Evolutionary conservation across 2,888 invertebrate species (phyloP), one percentile per base, ranked within the genome.

Genomic region (Ennomos fuscantarius): DNA sequence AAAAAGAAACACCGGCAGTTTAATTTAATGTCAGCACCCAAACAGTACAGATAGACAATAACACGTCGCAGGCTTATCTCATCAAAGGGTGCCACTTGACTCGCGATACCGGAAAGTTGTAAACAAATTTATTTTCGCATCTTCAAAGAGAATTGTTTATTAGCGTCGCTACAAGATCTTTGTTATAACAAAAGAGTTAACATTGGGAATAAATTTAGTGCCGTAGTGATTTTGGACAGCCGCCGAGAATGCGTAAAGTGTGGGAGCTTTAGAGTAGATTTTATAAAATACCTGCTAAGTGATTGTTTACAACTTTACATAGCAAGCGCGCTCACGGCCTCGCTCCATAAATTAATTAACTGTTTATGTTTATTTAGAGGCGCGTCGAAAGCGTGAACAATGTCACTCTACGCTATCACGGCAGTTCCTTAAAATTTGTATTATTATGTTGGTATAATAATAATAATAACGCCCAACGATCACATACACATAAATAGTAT

Each of bases 271-370:
- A 48, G 41, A 62, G 61, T 49, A 63, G 55, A 45, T 46, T 46
- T 33, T 49, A 51, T 54, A 53, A 65, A 71, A 71, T 65, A 72
- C 67, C 62, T 69, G 62, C 62, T 69, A 61, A 10, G 2, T 12
- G 8, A n/a, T 46, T 46, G 45, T 46, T 46, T 46, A 36, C 45
- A 46, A 24, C 15, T n/a, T n/a, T n/a, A n/a, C 8, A 10, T 8
- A 5, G 33, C 10, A 66, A 70, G 48, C 41, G 37, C 68, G 65
- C 69, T 50, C 64, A 70, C 67, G 65, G 62, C 68, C 71, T 73
- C 74, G 78, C 67, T 76, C 81, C 84, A 83, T 86, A 86, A 87
- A 90, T 87, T 89, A 88, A 90, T 88, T 87, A 89, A 80, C 73
- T n/a, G n/a, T n/a, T n/a, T n/a, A n/a, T n/a, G 61, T 72, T 89